phyloP scores from a whole-genome alignment of 2,113 vertebrate species.

The Daubentonia madagascariensis region DNA sequence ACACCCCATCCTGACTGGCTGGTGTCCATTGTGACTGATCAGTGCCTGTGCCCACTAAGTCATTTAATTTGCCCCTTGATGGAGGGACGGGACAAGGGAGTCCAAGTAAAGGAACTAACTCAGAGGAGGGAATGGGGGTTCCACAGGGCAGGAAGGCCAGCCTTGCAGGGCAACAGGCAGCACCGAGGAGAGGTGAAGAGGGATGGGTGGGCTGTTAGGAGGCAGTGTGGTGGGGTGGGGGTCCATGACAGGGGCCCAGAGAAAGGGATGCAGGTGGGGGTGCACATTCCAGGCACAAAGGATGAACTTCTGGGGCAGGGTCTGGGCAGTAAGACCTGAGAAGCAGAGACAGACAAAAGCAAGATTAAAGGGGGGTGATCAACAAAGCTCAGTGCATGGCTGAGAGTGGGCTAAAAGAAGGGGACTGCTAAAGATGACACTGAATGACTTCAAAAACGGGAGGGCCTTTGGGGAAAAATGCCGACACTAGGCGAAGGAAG shows the following conservation, averaged over 20 bases:
- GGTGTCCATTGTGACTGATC: not conserved
- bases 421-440: not conserved
- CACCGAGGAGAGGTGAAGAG: not conserved
- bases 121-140: not conserved
- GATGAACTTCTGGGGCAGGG: not conserved
- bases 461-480: not conserved
- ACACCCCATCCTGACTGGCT: fast-evolving
- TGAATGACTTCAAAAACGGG: not conserved
- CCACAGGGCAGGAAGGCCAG: not conserved
- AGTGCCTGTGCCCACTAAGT: no score
- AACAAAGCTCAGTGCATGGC: not conserved
- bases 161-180: not conserved
- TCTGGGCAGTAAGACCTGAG: not conserved
- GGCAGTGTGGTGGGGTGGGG: not conserved
- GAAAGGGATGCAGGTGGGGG: not conserved
- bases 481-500: not conserved
- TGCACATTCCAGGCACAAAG: not conserved
- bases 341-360: not conserved
- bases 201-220: not conserved
- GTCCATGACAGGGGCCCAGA: not conserved
- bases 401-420: not conserved
- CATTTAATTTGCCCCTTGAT: not conserved
- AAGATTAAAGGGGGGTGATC: not conserved
- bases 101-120: not conserved
- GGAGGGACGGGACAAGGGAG: not conserved